These are phyloP conservation scores for Suricata suricatta DNA, from an alignment of 2,113 vertebrate species.

Conservation along the genomic window DNA sequence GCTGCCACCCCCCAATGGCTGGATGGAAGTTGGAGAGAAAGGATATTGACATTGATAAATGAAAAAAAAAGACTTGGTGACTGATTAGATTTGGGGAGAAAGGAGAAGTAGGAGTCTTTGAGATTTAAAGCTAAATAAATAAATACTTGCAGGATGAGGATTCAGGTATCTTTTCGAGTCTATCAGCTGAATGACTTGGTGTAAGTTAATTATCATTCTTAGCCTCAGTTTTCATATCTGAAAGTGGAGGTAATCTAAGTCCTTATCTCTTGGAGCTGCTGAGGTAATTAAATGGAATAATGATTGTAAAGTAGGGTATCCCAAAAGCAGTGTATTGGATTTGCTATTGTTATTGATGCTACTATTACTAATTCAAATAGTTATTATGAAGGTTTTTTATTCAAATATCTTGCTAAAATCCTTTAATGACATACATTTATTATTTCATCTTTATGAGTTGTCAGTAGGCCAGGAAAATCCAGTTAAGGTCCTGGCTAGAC, in stretches of 20 bases:
- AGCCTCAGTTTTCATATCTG: background rate
- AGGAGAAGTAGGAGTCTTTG: background rate
- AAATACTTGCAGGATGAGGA: background rate
- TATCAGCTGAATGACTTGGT: background rate
- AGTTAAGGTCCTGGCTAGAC: background rate
- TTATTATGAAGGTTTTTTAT: background rate
- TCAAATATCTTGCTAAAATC: background rate
- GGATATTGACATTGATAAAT: background rate
- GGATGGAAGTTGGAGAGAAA: background rate
- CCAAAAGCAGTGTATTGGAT: background rate
- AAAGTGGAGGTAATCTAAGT: background rate
- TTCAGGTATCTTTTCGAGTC: background rate
- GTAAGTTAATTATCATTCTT: background rate
- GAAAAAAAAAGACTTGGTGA: background rate
- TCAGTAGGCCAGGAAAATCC: background rate
- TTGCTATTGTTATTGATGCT: background rate
- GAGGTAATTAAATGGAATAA: background rate
- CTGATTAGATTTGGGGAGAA: background rate
- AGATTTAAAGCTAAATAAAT: constrained; percentile 29
- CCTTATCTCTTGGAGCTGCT: background rate
- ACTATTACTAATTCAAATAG: background rate
- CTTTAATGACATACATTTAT: background rate
- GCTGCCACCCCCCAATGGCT: background rate
- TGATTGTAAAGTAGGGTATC: background rate
- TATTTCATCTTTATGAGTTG: constrained; percentile 17